Base-by-base conservation (phyloP, 1,140 invertebrate genomes). In the Plectrocnemia conspersa region DNA sequence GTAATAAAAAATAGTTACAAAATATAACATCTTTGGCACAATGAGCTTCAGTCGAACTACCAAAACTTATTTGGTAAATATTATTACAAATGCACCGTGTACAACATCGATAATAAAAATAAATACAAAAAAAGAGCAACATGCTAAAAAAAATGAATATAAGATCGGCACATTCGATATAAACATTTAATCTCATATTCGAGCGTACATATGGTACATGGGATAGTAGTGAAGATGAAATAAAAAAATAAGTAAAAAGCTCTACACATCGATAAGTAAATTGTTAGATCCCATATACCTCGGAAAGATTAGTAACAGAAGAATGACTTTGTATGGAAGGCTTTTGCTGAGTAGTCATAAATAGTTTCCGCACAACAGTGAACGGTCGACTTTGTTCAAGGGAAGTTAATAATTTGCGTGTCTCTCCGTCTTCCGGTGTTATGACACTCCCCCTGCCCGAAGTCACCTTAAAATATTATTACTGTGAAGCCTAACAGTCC, bases 301-400 rank as follows among this genome's bases (percentile, higher is more conserved):
- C 58, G 22, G 58, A 56, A 24, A 60, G 47, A 47, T 60, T 60
- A 56, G 53, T 60, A 21, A 60, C 21, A 27, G 53, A 49, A 11
- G 47, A 42, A 36, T 56, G 58, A 32, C 54, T 49, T 35, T 59
- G 58, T 15, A 59, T 44, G 32, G 53, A 27, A 23, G 47, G 32
- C n/a, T 47, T 54, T 42, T 44, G 45, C 19, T 42, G 35, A 7
- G 32, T 9, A 24, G 29, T 13, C 19, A 36, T 48, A 49, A 60
- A 60, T 33, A 60, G 41, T 42, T 60, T 60, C 41, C 48, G 52
- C 18, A 60, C 54, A 24, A 35, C 53, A 3, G 49, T 27, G 23
- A 60, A 25, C 10, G 58, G 54, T 41, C 44, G 24, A 41, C 47
- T 50, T 33, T 55, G 29, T 36, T 59, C 57, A 5, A 59, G 47